Percentiles rank a stretch among this genome's conserved stretches.
Conservation (phyloP, 2,888 invertebrate genomes). For the Eristalis intricaria region DNA sequence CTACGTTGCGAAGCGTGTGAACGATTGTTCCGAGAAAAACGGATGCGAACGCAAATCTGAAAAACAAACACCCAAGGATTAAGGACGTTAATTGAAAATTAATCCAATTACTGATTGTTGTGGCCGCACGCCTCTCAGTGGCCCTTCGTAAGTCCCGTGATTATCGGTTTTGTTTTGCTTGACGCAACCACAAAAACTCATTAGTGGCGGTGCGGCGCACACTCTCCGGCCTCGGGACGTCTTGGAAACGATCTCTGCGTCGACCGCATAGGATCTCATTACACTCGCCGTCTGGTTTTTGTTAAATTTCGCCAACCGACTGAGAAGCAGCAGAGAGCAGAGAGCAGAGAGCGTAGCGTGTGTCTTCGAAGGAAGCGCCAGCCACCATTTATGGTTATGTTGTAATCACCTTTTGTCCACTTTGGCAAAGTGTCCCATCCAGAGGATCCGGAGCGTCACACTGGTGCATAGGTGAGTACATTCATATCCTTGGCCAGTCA, state of each 20-base stretch:
- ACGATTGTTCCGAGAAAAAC: neutral
- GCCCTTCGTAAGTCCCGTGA: constrained; percentile 17
- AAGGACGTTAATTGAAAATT: constrained; percentile 51
- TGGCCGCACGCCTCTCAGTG: constrained; percentile 39
- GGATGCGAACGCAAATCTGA: constrained; percentile 19
- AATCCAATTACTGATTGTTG: constrained; percentile 39
- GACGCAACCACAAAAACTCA: constrained; percentile 64
- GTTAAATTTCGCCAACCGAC: neutral
- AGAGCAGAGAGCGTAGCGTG: too few relatives aligned
- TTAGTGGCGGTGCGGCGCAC: constrained; percentile 39
- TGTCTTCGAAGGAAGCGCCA: constrained; percentile 8
- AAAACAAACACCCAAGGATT: constrained; percentile 49
- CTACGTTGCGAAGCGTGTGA: neutral
- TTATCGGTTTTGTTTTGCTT: constrained; percentile 10
- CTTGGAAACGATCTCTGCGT: neutral
- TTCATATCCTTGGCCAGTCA: neutral
- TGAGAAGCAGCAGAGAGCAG: neutral
- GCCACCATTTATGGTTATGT: constrained; percentile 50
- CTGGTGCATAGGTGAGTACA: neutral
- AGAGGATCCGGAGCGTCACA: neutral
- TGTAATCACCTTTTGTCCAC: constrained; percentile 60
- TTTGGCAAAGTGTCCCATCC: neutral
- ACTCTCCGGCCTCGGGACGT: neutral
- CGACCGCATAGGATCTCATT: neutral
- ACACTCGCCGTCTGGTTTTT: neutral